These are phyloP conservation scores for Porites divaricata DNA, from an alignment of 92 coral and sea anemone genomes.

Conservation along the genomic window DNA sequence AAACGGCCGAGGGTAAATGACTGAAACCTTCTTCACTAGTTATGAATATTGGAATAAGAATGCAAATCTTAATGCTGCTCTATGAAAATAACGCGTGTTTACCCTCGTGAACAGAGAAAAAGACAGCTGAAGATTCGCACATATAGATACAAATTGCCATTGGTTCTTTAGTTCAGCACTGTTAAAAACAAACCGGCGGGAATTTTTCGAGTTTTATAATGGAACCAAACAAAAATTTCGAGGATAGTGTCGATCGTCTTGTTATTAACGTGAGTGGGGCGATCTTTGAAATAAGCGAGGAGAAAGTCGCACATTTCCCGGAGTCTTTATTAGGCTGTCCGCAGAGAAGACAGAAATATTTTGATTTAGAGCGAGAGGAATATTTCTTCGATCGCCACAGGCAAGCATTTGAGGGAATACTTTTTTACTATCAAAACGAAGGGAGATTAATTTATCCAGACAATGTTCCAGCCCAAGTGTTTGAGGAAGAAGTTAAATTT, in stretches of 20 bases:
- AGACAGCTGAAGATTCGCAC: neutral
- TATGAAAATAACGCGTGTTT: slow-evolving; percentile 2
- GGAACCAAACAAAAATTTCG: slow-evolving; percentile 9
- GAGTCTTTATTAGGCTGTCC: slow-evolving; percentile 80
- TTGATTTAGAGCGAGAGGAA: slow-evolving; percentile 67
- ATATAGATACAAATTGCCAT: neutral
- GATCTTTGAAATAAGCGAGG: slow-evolving; percentile 75
- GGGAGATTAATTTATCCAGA: slow-evolving; percentile 82
- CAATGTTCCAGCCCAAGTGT: slow-evolving; percentile 83
- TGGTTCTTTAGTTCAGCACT: neutral
- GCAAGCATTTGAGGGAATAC: slow-evolving; percentile 87
- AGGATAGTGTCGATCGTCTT: slow-evolving; percentile 37
- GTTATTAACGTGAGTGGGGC: slow-evolving; percentile 85
- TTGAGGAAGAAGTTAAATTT: slow-evolving; percentile 80
- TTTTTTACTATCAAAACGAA: slow-evolving; percentile 87
- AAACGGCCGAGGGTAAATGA: slow-evolving; percentile 11
- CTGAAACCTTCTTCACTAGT: neutral
- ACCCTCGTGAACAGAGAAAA: neutral
- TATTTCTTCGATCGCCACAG: slow-evolving; percentile 94
- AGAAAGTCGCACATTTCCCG: slow-evolving; percentile 68
- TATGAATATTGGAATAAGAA: slow-evolving; percentile 21
- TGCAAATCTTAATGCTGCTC: neutral
- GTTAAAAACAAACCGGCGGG: neutral
- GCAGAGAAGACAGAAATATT: slow-evolving; percentile 70
- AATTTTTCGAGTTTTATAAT: slow-evolving; percentile 10